Evolutionary conservation across 2,797 vertebrate genomes (phyloP).

Genomic region (Hoplostethus mediterraneus): DNA sequence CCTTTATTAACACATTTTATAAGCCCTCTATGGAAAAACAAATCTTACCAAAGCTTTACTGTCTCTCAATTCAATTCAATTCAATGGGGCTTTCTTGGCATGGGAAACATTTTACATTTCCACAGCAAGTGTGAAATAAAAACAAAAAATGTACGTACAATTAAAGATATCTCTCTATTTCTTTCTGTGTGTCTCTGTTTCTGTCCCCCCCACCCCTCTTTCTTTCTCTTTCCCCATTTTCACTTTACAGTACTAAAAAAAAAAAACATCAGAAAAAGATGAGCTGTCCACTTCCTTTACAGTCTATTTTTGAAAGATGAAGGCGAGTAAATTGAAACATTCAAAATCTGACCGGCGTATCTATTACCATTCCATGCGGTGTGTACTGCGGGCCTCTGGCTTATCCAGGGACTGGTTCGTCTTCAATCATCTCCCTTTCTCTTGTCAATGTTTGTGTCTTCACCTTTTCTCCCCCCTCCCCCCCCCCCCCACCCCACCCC

Average conservation of each 20-base stretch:
- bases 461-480: constrained; percentile 16
- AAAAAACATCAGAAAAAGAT: no score
- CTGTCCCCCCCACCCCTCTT: no score
- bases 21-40: no score
- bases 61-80: background rate
- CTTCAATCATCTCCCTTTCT: constrained; percentile 16
- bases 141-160: no score
- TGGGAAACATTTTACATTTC: no score
- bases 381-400: background rate
- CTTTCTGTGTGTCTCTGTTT: no score
- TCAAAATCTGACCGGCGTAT: constrained; percentile 6
- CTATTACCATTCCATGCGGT: background rate
- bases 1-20: no score
- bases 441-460: constrained; percentile 53
- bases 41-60: background rate
- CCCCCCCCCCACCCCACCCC: constrained; percentile 6
- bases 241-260: no score
- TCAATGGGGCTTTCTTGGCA: no score
- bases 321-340: background rate
- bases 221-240: background rate
- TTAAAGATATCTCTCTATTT: no score
- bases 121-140: no score
- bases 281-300: background rate
- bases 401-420: background rate
- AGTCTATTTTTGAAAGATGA: background rate